Evolutionary conservation across 2,888 invertebrate genomes (phyloP).

Genomic region (Apodemia mormo): DNA sequence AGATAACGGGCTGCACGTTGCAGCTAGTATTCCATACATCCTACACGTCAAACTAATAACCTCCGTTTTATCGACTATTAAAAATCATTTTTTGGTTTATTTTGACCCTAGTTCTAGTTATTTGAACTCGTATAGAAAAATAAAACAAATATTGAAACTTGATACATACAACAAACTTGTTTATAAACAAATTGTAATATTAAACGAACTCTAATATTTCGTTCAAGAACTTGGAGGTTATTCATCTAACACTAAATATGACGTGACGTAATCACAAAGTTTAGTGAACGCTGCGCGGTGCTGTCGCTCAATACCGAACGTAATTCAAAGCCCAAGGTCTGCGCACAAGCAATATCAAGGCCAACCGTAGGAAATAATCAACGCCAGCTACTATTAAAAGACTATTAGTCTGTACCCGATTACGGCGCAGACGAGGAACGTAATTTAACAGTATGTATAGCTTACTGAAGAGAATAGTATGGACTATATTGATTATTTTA

Average conservation of each 20-base stretch:
- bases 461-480: too few species aligned
- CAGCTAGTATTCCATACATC: too few species aligned
- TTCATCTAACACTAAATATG: constrained; percentile 63
- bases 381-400: constrained; percentile 4
- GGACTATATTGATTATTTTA: too few species aligned
- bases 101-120: too few species aligned
- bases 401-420: constrained; percentile 38
- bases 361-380: constrained; percentile 53
- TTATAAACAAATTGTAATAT: constrained; percentile 9
- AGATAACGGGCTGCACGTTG: too few species aligned
- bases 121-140: too few species aligned
- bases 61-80: too few species aligned
- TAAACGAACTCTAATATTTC: constrained; percentile 42
- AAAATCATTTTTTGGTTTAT: too few species aligned
- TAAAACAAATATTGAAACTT: not conserved
- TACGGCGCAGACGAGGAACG: not conserved
- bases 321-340: constrained; percentile 65
- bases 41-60: too few species aligned
- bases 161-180: constrained; percentile 1
- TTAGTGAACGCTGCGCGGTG: constrained; percentile 72
- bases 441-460: not conserved
- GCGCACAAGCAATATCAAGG: constrained; percentile 63
- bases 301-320: constrained; percentile 52
- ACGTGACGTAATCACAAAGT: constrained; percentile 75
- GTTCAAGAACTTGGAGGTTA: constrained; percentile 63